Conservation (phyloP, 1,140 invertebrate genomes). For the Homalodisca vitripennis region DNA sequence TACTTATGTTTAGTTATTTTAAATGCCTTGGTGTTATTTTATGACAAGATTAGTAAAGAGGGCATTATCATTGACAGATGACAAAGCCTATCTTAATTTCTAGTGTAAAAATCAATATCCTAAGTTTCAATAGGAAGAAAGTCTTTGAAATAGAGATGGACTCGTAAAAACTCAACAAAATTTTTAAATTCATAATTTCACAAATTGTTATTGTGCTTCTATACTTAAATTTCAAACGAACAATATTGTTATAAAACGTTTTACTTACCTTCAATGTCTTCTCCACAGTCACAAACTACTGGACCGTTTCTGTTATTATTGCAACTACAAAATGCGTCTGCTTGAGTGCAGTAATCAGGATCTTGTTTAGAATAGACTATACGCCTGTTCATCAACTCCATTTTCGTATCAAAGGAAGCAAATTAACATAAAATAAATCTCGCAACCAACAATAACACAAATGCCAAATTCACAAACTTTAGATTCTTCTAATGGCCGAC, state of each 20-base stretch:
- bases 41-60: no score
- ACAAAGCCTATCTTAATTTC: neutral
- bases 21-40: no score
- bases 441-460: neutral
- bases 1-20: no score
- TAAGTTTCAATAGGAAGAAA: neutral
- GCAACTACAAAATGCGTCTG: constrained; percentile 4
- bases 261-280: constrained; percentile 6
- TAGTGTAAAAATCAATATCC: neutral
- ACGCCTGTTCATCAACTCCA: constrained; percentile 14
- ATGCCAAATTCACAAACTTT: neutral
- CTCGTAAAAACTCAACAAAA: neutral
- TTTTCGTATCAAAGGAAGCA: neutral
- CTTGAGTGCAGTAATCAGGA: neutral
- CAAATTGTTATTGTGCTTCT: neutral
- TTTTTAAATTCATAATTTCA: neutral
- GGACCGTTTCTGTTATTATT: constrained; percentile 6
- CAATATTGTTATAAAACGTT: neutral
- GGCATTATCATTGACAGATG: no score
- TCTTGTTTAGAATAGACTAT: constrained; percentile 9
- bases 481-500: neutral
- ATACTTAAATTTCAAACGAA: neutral
- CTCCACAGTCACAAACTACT: constrained; percentile 18
- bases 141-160: neutral
- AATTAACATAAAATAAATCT: neutral